Evolutionary conservation across 2,113 vertebrate genomes (phyloP), one percentile per base, ranked within the genome.

Genomic region (Boulengerochromis microlepis): DNA sequence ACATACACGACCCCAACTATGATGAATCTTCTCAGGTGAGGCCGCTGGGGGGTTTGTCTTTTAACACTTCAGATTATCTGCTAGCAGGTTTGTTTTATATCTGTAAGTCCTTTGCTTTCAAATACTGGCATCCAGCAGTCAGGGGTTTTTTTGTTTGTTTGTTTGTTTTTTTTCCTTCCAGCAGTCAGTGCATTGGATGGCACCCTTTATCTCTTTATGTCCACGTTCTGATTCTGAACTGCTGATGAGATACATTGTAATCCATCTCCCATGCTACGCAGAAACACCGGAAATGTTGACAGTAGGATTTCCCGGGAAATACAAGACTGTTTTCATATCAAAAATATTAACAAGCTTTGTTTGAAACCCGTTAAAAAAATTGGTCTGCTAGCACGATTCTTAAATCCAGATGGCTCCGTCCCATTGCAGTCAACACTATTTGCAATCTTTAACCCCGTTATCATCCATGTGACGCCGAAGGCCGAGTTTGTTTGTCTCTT

Each of bases 11-110:
- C 87, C 97, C 97, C 31, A 98, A 98, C 95, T 98, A 98, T 6
- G 97, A 98, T 50, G 97, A 98, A 84, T 94, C 83, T n/a, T 89
- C 95, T n/a, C 97, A 98, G 97, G 97, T 97, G 87, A 35, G 50
- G 33, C 10, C 13, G 6, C 40, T 24, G 12, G 42, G 22, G 40
- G 42, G 24, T 29, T 76, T 29, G 71, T 47, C 71, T 26, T 47
- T 29, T 66, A 76, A 50, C 45, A 29, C 26, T 8, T 78, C 42
- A n/a, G 26, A 52, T 13, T 31, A 78, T 31, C 74, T 78, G 3
- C 8, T 3, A 29, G 4, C 6, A 76, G 40, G 24, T 26, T 45
- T 74, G 69, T 74, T 74, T 69, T 47, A 78, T 78, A 18, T 78
- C 74, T 31, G 38, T 7, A 74, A 29, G 9, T 74, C 6, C 9